Percentiles rank a stretch among this genome's conserved stretches.
phyloP scores from a whole-genome alignment of 2,888 invertebrate genomes.

The Graphium colonna region DNA sequence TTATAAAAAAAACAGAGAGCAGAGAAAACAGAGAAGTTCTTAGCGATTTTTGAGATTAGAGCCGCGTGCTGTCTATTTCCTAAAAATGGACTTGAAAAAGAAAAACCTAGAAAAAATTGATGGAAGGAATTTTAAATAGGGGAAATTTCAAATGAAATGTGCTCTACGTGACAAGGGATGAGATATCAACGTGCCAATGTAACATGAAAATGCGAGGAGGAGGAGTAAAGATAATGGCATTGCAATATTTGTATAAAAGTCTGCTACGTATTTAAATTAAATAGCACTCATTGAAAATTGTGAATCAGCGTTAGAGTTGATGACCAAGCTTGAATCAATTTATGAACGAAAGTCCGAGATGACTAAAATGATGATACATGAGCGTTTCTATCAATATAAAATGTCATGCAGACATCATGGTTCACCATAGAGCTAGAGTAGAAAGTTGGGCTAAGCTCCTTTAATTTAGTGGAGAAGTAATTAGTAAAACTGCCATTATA shows the following conservation, averaged over 20 bases:
- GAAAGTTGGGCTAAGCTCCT: constrained; percentile 20
- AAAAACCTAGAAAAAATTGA: no score
- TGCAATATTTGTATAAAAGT: constrained; percentile 29
- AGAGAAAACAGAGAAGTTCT: no score
- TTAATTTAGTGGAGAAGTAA: not conserved
- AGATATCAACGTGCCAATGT: constrained; percentile 20
- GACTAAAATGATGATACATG: constrained; percentile 27
- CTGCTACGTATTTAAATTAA: no score
- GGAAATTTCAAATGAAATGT: constrained; percentile 28
- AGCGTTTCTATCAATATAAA: constrained; percentile 16
- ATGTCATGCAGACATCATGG: constrained; percentile 18
- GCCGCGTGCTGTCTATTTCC: no score
- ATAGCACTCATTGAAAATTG: constrained; percentile 25
- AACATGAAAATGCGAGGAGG: constrained; percentile 1
- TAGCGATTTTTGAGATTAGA: no score
- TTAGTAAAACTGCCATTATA: constrained; percentile 21
- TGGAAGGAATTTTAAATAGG: constrained; percentile 15
- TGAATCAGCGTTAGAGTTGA: constrained; percentile 19
- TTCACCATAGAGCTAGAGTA: constrained; percentile 20
- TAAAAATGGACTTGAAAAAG: no score
- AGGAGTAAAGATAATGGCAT: constrained; percentile 29
- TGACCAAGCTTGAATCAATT: constrained; percentile 27
- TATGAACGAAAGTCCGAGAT: constrained; percentile 30
- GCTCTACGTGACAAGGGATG: constrained; percentile 26
- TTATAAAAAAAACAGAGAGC: no score